phyloP scores from a whole-genome alignment of 2,113 vertebrate genomes.

The Trinectes maculatus region DNA sequence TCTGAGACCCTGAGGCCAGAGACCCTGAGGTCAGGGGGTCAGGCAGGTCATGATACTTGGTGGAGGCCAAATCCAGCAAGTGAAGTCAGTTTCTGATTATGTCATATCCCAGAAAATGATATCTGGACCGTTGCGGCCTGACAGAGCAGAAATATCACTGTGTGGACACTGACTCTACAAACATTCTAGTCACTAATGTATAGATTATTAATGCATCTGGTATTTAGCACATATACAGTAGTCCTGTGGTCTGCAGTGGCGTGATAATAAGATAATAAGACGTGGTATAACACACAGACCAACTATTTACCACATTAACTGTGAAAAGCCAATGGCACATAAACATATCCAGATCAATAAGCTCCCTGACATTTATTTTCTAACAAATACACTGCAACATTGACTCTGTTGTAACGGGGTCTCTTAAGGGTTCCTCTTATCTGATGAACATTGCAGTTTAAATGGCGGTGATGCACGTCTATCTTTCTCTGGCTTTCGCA shows the following conservation, averaged over 20 bases:
- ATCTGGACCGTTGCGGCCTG: neutral
- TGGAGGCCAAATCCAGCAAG: constrained; percentile 41
- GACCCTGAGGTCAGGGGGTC: constrained; percentile 31
- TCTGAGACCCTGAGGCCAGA: constrained; percentile 35
- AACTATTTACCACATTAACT: no score
- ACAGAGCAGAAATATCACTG: neutral
- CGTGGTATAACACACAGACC: no score
- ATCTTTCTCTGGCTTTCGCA: no score
- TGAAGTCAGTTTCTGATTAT: neutral
- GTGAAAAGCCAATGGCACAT: neutral
- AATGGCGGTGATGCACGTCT: neutral
- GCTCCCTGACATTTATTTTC: constrained; percentile 21
- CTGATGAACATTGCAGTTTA: constrained; percentile 20
- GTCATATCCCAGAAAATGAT: neutral
- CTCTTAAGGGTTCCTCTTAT: constrained; percentile 10
- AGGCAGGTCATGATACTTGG: constrained; percentile 25
- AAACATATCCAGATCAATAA: constrained; percentile 12
- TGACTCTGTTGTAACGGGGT: neutral
- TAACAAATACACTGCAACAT: constrained; percentile 20
- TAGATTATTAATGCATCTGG: no score
- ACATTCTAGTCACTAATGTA: neutral
- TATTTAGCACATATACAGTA: no score
- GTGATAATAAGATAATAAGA: no score
- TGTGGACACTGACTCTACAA: neutral
- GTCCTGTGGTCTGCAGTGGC: neutral